A percentile compares a stretch with the other conserved stretches of the same genome.
Conservation (phyloP, 2,797 vertebrate species). For the Eulemur albifrons region DNA sequence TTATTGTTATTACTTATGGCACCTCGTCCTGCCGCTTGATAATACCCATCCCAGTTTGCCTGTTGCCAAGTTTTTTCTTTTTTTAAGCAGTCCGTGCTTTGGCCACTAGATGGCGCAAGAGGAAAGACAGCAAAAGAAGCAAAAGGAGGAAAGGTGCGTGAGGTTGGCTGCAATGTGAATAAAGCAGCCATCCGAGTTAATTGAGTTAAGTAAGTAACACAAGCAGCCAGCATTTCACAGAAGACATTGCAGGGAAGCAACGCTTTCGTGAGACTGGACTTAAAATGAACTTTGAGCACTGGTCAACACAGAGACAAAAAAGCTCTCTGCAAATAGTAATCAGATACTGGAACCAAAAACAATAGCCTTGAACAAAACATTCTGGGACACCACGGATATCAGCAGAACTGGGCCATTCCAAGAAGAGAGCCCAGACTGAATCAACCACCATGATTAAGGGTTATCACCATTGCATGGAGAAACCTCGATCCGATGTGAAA, state of each 20-base stretch:
- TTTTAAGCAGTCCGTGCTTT: neutral
- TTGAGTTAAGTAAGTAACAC: neutral
- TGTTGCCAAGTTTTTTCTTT: neutral
- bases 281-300: neutral
- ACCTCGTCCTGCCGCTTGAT: neutral
- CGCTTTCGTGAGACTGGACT: neutral
- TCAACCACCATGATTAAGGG: too few relatives aligned
- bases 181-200: neutral
- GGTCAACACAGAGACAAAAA: neutral
- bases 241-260: neutral
- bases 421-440: neutral
- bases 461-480: neutral
- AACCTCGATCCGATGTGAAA: neutral
- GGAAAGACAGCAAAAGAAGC: conserved; percentile 45
- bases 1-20: neutral
- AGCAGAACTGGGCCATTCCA: neutral
- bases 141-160: neutral
- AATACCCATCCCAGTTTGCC: neutral
- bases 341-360: neutral
- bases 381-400: too few relatives aligned
- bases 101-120: conserved; percentile 76
- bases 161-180: rapidly evolving
- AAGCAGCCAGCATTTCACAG: neutral
- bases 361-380: neutral
- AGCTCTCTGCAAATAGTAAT: neutral